A percentile compares a stretch with the other conserved stretches of the same genome.
Conservation (phyloP, 2,113 vertebrate genomes). For the Holacanthus passer region DNA sequence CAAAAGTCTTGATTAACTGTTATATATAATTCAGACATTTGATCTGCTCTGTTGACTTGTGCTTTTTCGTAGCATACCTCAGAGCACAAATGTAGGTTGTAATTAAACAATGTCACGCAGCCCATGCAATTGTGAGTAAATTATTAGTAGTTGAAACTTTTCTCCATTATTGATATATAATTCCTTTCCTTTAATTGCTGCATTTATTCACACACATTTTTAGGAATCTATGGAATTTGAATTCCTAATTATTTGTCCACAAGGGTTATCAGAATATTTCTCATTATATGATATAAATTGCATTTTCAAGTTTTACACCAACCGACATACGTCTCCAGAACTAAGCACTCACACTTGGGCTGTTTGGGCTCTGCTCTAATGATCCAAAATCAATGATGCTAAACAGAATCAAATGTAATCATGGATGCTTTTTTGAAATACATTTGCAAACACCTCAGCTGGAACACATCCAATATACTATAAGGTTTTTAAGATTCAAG, state of each 20-base stretch:
- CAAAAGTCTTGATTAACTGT: not conserved
- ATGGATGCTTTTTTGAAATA: too few species aligned
- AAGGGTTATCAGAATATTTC: not conserved
- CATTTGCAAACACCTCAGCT: conserved; percentile 16
- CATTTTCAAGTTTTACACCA: too few species aligned
- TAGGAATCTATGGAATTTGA: not conserved
- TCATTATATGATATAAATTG: not conserved
- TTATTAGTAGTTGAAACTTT: not conserved
- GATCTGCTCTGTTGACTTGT: not conserved
- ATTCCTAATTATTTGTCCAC: not conserved
- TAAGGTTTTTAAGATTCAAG: not conserved
- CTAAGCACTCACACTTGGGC: not conserved
- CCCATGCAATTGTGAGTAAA: not conserved
- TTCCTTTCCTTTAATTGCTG: not conserved
- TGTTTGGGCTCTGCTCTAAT: conserved; percentile 10
- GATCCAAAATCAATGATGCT: conserved; percentile 23
- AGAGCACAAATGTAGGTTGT: not conserved
- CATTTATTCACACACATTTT: not conserved
- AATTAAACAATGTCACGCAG: not conserved
- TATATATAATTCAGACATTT: not conserved
- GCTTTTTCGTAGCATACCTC: not conserved
- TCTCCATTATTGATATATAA: not conserved
- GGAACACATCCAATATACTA: not conserved
- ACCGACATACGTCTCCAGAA: too few species aligned
- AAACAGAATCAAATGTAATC: conserved; percentile 7